Evolutionary conservation across 2,797 vertebrate genomes (phyloP).

Genomic region (Echiichthys vipera): DNA sequence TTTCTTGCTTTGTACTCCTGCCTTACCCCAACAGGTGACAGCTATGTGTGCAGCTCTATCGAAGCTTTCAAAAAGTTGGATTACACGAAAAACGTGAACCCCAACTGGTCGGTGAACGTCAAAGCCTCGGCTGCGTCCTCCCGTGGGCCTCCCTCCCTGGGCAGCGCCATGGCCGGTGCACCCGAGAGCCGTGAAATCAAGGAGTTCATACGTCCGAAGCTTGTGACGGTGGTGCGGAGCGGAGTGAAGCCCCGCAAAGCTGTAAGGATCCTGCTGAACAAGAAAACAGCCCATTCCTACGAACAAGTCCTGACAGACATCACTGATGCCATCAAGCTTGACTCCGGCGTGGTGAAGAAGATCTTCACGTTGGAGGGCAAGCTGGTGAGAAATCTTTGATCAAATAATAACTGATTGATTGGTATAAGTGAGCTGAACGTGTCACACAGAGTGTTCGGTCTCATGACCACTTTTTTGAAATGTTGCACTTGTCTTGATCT

Average conservation of each 20-base stretch:
- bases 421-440: background rate
- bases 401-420: background rate
- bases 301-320: slow-evolving; percentile 98
- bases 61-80: slow-evolving; percentile 97
- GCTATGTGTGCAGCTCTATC: slow-evolving; percentile 95
- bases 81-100: slow-evolving; percentile 97
- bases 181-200: slow-evolving; percentile 89
- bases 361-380: slow-evolving; percentile 97
- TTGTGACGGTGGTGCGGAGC: slow-evolving; percentile 95
- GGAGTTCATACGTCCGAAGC: slow-evolving; percentile 97
- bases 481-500: too few relatives aligned
- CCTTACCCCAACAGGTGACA: slow-evolving; percentile 85
- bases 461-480: too few relatives aligned
- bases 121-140: slow-evolving; percentile 86
- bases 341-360: slow-evolving; percentile 95
- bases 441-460: too few relatives aligned
- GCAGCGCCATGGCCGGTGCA: slow-evolving; percentile 85
- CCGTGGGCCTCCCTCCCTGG: slow-evolving; percentile 89
- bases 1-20: background rate
- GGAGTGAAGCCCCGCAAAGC: slow-evolving; percentile 96
- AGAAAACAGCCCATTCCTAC: slow-evolving; percentile 97
- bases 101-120: slow-evolving; percentile 98
- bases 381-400: slow-evolving; percentile 85
- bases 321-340: slow-evolving; percentile 96
- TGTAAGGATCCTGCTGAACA: slow-evolving; percentile 96